Conservation (phyloP, 2,888 invertebrate species). For the Pammene fasciana region DNA sequence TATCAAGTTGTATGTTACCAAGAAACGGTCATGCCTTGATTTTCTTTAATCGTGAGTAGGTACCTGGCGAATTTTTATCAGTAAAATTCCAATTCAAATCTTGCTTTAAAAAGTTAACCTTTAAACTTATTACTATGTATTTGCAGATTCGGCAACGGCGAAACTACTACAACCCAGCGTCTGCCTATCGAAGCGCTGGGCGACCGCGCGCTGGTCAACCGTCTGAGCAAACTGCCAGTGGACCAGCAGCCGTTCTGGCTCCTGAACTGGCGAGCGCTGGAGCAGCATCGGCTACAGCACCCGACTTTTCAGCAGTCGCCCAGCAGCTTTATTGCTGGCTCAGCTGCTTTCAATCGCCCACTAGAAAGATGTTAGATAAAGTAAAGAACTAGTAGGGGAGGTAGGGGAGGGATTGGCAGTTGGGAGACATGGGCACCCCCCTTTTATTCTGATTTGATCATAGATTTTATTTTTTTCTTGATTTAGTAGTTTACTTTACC, state of each 20-base stretch:
- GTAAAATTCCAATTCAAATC: no score
- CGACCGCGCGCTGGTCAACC: conserved; percentile 82
- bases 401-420: no score
- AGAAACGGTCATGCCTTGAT: no score
- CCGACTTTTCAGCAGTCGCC: conserved; percentile 56
- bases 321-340: conserved; percentile 54
- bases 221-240: conserved; percentile 82
- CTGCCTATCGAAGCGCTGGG: conserved; percentile 87
- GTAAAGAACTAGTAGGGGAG: no score
- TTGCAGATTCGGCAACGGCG: conserved; percentile 59
- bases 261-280: conserved; percentile 85
- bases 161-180: conserved; percentile 60
- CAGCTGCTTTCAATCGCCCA: background rate
- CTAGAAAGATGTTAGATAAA: background rate
- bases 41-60: no score
- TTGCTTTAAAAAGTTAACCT: no score
- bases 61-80: no score
- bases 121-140: conserved; percentile 7
- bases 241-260: conserved; percentile 88
- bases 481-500: no score
- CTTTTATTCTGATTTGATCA: no score
- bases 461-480: no score
- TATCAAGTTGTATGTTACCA: no score
- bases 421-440: no score
- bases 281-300: conserved; percentile 75